Evolutionary conservation across 2,888 invertebrate genomes (phyloP).

Genomic region (Cantharis rustica): DNA sequence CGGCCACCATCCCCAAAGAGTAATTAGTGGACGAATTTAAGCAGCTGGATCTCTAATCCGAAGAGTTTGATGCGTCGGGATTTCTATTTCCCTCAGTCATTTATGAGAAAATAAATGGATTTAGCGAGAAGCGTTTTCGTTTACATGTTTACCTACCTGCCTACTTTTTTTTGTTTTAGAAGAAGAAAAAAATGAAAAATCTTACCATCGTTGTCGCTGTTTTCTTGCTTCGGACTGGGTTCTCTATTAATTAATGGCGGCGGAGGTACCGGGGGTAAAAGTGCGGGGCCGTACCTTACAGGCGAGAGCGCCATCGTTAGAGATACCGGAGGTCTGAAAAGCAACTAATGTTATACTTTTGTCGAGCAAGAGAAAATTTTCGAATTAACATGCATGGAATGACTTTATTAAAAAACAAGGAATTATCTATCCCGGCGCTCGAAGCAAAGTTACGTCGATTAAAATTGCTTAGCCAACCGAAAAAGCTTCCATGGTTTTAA

Average conservation of each 20-base stretch:
- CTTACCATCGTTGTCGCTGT: conserved; percentile 72
- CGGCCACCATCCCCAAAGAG: conserved; percentile 41
- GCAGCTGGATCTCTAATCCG: conserved; percentile 16
- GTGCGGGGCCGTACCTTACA: conserved; percentile 67
- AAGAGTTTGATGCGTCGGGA: conserved; percentile 3
- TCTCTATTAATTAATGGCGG: conserved; percentile 53
- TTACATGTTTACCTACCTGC: not conserved
- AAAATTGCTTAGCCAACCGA: not conserved
- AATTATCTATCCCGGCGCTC: not conserved
- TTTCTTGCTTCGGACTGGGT: conserved; percentile 60
- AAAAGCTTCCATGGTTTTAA: conserved; percentile 14
- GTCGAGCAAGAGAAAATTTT: not conserved
- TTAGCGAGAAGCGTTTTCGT: not conserved
- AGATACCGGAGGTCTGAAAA: conserved; percentile 79
- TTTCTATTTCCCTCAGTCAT: not conserved
- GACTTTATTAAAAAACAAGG: not conserved
- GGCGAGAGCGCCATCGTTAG: conserved; percentile 67
- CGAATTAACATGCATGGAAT: not conserved
- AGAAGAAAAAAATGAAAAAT: not conserved
- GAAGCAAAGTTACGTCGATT: not conserved
- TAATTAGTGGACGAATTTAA: conserved; percentile 42
- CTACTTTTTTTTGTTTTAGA: not conserved
- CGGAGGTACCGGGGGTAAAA: conserved; percentile 61
- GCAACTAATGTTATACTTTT: not conserved
- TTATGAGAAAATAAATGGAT: not conserved